Percentiles rank a stretch among this genome's conserved stretches.
These are phyloP conservation scores for Harpagus bidentatus DNA, from an alignment of 2,113 vertebrate species.

Conservation along the genomic window DNA sequence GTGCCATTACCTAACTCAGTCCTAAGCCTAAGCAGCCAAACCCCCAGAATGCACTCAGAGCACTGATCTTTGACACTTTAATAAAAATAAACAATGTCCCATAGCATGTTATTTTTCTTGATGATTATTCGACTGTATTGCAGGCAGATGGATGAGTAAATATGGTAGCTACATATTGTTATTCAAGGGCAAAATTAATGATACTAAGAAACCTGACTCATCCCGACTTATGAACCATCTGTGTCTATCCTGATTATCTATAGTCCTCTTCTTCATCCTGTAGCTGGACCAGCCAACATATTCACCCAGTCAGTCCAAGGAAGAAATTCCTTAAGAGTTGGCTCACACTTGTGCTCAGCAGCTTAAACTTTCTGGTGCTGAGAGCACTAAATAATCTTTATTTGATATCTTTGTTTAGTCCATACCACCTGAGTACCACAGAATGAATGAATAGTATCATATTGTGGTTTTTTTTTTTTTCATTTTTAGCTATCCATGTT, in stretches of 20 bases:
- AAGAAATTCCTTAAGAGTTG: not conserved
- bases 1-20: not conserved
- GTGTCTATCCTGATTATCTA: not conserved
- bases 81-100: not conserved
- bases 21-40: not conserved
- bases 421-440: not conserved
- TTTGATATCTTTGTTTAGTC: not conserved
- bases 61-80: not conserved
- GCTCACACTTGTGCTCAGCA: not conserved
- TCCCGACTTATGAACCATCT: not conserved
- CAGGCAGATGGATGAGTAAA: not conserved
- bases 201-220: not conserved
- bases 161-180: not conserved
- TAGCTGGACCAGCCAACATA: not conserved
- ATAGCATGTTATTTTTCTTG: not conserved
- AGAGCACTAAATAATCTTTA: not conserved
- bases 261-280: not conserved
- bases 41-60: accelerated
- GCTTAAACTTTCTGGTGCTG: not conserved
- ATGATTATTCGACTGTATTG: not conserved
- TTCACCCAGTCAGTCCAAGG: not conserved
- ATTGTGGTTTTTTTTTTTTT: not conserved
- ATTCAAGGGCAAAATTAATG: not conserved
- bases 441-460: not conserved
- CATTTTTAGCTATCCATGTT: not conserved